Evolutionary conservation across 1,140 invertebrate species (phyloP).

Genomic region (Magallana ariakensis): DNA sequence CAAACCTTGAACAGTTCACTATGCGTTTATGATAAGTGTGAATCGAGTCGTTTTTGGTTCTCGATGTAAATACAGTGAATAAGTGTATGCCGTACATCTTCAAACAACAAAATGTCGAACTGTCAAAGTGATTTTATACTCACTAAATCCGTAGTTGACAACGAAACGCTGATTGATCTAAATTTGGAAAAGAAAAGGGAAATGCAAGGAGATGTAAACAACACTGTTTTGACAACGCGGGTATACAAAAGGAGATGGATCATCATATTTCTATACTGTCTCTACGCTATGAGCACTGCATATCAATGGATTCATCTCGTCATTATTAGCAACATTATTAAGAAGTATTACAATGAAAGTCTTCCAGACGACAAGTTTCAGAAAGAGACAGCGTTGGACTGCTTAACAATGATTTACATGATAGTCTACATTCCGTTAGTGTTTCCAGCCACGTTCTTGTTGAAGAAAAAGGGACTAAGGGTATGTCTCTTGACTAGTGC

Average conservation of each 20-base stretch:
- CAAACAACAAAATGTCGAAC: too few species aligned
- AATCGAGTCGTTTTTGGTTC: too few species aligned
- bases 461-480: conserved; percentile 92
- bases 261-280: conserved; percentile 90
- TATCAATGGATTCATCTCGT: conserved; percentile 83
- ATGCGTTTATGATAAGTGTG: too few species aligned
- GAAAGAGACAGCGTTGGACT: conserved; percentile 86
- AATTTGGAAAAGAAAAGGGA: too few species aligned
- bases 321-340: conserved; percentile 77
- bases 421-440: conserved; percentile 95
- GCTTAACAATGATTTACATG: conserved; percentile 98
- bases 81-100: too few species aligned
- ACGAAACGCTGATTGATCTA: too few species aligned
- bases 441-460: conserved; percentile 94
- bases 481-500: conserved; percentile 90
- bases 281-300: conserved; percentile 92
- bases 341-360: conserved; percentile 73
- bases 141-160: too few species aligned
- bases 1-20: too few species aligned
- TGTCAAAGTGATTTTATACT: too few species aligned
- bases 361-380: conserved; percentile 64
- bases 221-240: too few species aligned
- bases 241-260: conserved; percentile 85
- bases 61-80: too few species aligned
- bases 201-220: too few species aligned